Base-by-base conservation (phyloP, 53 echinoderm and acorn worm genomes). In the Arbacia lixula region DNA sequence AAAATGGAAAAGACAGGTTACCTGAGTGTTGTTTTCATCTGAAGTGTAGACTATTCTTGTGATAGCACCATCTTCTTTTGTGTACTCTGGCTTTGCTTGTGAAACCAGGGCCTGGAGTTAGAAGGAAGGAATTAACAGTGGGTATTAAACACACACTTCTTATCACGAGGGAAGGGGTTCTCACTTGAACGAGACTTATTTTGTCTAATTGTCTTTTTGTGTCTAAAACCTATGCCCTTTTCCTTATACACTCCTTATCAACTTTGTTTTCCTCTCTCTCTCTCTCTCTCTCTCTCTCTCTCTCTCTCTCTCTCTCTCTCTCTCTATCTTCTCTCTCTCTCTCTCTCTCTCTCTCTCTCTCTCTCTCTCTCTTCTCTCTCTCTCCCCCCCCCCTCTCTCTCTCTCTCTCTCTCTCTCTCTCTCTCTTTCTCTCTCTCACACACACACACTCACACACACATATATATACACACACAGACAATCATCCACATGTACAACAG, bases 31-130 rank as follows among this genome's bases (percentile, higher is more conserved):
- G 28, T 75, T 83, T 38, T 85, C 91, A 35, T 90, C 83, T 37
- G 90, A 92, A 69, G 71, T 88, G 71, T 94, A 98, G 24, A 88
- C 90, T 87, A 98, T 90, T 68, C 88, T 98, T 11, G 86, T 91
- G 49, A 98, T 84, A 10, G 92, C 83, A 50, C 91, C 89, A 68
- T 98, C 86, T 64, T 94, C 82, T 52, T 90, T 98, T 76, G 87
- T 90, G 76, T 94, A 94, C 85, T 92, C 90, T 3, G 94, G 92
- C 29, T 88, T 94, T 26, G 99, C 99, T 71, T 92, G 90, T 16
- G 90, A 86, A 21, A 90, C 92, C 46, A 98, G 71, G 20, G 90
- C 76, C 99, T 98, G 65, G 40, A 85, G 68, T 28, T 41, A 21
- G 39, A 71, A 26, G 24, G 20, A 29, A 36, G 8, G 14, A 62